These are phyloP conservation scores for Berghia stephanieae DNA, from an alignment of 1,140 invertebrate species.

Conservation along the genomic window DNA sequence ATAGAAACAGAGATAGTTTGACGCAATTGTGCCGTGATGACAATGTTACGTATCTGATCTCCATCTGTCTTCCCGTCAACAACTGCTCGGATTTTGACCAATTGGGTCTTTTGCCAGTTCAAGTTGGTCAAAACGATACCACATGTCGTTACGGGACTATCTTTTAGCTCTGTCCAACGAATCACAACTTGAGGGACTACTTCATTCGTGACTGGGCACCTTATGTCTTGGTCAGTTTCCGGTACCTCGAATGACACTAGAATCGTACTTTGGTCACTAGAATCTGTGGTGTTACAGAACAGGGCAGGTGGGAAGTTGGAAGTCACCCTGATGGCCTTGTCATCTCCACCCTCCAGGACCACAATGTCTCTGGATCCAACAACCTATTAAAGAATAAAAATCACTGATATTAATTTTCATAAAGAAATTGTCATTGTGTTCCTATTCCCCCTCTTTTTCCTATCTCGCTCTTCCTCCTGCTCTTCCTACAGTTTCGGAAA, in stretches of 20 bases:
- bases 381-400: constrained; percentile 30
- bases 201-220: constrained; percentile 15
- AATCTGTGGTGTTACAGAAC: constrained; percentile 30
- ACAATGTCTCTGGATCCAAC: constrained; percentile 26
- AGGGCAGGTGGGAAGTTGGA: constrained; percentile 41
- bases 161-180: neutral
- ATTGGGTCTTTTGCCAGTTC: constrained; percentile 40
- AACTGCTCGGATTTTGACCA: constrained; percentile 40
- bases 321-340: constrained; percentile 28
- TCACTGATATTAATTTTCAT: neutral
- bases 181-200: constrained; percentile 34
- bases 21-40: constrained; percentile 15
- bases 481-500: too few relatives aligned
- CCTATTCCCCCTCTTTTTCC: too few relatives aligned
- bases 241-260: constrained; percentile 9
- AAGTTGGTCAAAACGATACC: constrained; percentile 34
- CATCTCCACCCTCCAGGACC: constrained; percentile 36
- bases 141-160: constrained; percentile 26
- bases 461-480: too few relatives aligned
- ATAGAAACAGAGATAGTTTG: constrained; percentile 16
- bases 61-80: constrained; percentile 45
- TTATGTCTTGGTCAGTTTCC: neutral
- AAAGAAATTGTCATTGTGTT: too few relatives aligned
- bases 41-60: constrained; percentile 36
- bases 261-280: constrained; percentile 36